Evolutionary conservation across 2,797 vertebrate species (phyloP), one percentile per base, ranked within the genome.

Genomic region (Aselliscus stoliczkanus): DNA sequence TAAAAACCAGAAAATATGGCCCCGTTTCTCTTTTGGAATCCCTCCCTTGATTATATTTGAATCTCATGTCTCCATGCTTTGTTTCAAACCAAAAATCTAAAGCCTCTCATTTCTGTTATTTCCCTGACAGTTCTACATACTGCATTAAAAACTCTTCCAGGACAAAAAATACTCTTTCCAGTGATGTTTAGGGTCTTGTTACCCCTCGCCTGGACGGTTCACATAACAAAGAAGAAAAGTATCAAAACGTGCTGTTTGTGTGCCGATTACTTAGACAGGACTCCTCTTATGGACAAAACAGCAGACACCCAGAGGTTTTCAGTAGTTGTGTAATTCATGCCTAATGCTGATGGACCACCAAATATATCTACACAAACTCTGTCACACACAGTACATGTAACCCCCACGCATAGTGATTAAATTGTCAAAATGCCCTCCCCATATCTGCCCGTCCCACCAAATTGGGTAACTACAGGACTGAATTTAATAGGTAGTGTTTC

Each of bases 1-100:
- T 15, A 5, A 79, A 44, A 96, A 47, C 67, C 1, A 0, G 86
- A 25, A 80, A 90, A 69, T 0, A 9, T 54, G 88, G 85, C 77
- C 82, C 56, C 21, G 8, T 86, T 96, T 89, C 39, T 76, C 91
- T 96, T 97, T 97, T 86, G 65, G 95, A 94, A 89, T 87, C 54
- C 67, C 58, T 92, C 60, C 90, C 39, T 67, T 96, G 82, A 1
- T 96, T 89, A 67, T 0, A 0, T 92, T 50, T 23, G 0, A 31
- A 91, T 73, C 1, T 13, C 0, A 0, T 50, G 80, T 75, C 3
- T 0, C 0, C 83, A 58, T 75, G 90, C 77, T 95, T 93, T 94
- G 86, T 96, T 98, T 97, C 97, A 94, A 88, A 64, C 67, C 93
- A 89, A 95, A 80, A 97, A 97, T 97, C 97, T 97, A 94, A 97